These are phyloP conservation scores for Nemotelus nigrinus DNA, from an alignment of 2,888 invertebrate genomes.

Conservation along the genomic window DNA sequence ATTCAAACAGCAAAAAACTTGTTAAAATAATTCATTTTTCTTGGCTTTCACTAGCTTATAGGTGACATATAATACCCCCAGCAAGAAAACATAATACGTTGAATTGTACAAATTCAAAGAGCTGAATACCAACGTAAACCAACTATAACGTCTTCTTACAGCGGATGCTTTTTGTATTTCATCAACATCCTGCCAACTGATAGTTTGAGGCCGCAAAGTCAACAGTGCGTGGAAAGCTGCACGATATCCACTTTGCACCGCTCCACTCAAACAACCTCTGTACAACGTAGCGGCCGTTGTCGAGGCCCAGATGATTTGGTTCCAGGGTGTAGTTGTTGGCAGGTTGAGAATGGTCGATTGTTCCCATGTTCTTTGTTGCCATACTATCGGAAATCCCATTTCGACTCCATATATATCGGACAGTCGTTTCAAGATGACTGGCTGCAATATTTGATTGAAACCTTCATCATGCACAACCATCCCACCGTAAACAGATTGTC, in stretches of 20 bases:
- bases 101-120: constrained; percentile 61
- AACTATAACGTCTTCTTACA: constrained; percentile 43
- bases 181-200: constrained; percentile 59
- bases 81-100: constrained; percentile 54
- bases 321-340: constrained; percentile 59
- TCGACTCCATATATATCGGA: constrained; percentile 56
- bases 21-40: not conserved
- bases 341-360: constrained; percentile 53
- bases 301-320: constrained; percentile 61
- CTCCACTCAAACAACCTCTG: constrained; percentile 62
- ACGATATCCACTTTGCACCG: constrained; percentile 61
- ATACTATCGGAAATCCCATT: constrained; percentile 57
- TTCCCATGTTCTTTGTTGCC: constrained; percentile 54
- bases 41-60: not conserved
- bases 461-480: constrained; percentile 56
- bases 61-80: not conserved
- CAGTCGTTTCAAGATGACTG: constrained; percentile 55
- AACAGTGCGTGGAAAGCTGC: constrained; percentile 60
- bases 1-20: too few relatives aligned
- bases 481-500: constrained; percentile 54
- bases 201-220: constrained; percentile 59
- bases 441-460: constrained; percentile 51
- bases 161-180: constrained; percentile 55
- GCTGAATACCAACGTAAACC: constrained; percentile 54
- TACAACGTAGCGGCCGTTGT: constrained; percentile 57